Base-by-base conservation (phyloP, 2,888 invertebrate genomes). In the Fragum fragum region DNA sequence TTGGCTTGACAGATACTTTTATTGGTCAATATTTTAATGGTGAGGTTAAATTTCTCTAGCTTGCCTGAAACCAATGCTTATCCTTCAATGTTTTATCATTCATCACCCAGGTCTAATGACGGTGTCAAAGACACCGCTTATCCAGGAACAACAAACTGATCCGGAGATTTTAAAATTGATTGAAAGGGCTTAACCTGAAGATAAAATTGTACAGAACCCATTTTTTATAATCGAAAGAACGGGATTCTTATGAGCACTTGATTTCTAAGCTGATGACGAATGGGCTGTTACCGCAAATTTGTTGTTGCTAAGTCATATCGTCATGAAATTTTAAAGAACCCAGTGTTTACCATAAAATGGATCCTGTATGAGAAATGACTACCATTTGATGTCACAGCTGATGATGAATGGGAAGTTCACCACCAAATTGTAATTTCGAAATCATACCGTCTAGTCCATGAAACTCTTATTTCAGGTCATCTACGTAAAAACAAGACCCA, bases 391-490 rank as follows among this genome's bases (percentile, higher is more conserved):
- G n/a, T n/a, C n/a, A n/a, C n/a, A n/a, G n/a, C n/a, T n/a, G n/a
- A n/a, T n/a, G n/a, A n/a, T n/a, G n/a, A n/a, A n/a, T n/a, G n/a
- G n/a, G n/a, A n/a, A n/a, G n/a, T n/a, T n/a, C n/a, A n/a, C n/a
- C n/a, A n/a, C n/a, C n/a, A n/a, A n/a, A n/a, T n/a, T n/a, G n/a
- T n/a, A n/a, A n/a, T n/a, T n/a, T n/a, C n/a, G n/a, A n/a, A n/a
- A n/a, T n/a, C n/a, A n/a, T n/a, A n/a, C n/a, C n/a, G 68, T 66
- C 69, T 83, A 55, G 74, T 66, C 53, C 81, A 86, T 84, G 79
- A 79, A 26, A 73, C 55, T 29, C 78, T 82, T n/a, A 59, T 80
- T 63, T 71, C 80, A 70, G 84, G 76, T 47, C 80, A 87, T 71
- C 70, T 84, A 36, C 84, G 80, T 69, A 42, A 85, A 28, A 80